Evolutionary conservation across 2,888 invertebrate species (phyloP).

Genomic region (Mellilla xanthometata): DNA sequence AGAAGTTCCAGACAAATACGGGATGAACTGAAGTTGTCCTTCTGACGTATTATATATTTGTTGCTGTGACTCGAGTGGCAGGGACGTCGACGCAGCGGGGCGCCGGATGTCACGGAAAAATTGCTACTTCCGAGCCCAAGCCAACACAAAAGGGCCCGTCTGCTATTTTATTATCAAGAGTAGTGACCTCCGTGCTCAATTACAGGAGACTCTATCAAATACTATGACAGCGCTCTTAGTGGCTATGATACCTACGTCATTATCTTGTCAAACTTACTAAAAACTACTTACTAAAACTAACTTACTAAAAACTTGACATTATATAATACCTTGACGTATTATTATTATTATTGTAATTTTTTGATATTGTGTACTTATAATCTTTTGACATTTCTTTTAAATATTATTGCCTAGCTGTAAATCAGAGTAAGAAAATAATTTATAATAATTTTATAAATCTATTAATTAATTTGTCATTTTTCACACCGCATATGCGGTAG

Average conservation of each 20-base stretch:
- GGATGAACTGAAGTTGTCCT: constrained; percentile 12
- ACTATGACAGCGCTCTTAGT: constrained; percentile 48
- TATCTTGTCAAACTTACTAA: constrained; percentile 15
- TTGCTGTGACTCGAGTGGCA: constrained; percentile 39
- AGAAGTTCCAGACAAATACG: too few relatives aligned
- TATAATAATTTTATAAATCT: too few relatives aligned
- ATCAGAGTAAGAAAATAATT: too few relatives aligned
- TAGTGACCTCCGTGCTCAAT: constrained; percentile 51
- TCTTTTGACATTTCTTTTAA: too few relatives aligned
- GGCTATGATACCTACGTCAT: constrained; percentile 28
- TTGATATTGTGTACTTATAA: too few relatives aligned
- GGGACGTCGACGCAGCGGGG: constrained; percentile 61
- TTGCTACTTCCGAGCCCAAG: constrained; percentile 71
- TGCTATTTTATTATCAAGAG: constrained; percentile 66
- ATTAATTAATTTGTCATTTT: too few relatives aligned
- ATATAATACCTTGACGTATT: too few relatives aligned
- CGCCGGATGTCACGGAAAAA: constrained; percentile 74
- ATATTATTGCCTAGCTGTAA: too few relatives aligned
- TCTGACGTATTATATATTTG: constrained; percentile 17
- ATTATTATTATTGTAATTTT: too few relatives aligned
- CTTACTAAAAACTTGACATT: too few relatives aligned
- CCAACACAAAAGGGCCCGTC: constrained; percentile 61
- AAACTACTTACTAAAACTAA: too few relatives aligned
- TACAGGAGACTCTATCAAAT: constrained; percentile 32
- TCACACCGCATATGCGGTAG: too few relatives aligned